A percentile compares a stretch with the other conserved stretches of the same genome.
Evolutionary conservation across 1,140 invertebrate species (phyloP).

Genomic region (Microplitis mediator): DNA sequence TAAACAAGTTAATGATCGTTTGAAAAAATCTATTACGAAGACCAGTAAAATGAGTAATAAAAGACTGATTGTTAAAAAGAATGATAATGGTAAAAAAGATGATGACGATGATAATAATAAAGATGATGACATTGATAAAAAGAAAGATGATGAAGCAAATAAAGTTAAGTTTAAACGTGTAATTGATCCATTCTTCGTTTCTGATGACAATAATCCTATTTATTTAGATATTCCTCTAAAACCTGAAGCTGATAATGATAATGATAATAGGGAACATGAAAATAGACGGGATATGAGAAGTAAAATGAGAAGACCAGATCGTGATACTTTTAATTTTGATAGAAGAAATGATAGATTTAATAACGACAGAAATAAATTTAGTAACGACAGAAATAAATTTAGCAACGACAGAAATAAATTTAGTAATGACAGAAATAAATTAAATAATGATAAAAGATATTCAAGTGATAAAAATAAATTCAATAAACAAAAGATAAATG

Average conservation of each 20-base stretch:
- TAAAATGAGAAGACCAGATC: conserved; percentile 16
- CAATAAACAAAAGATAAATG: background rate
- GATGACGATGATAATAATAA: background rate
- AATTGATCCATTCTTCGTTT: conserved; percentile 49
- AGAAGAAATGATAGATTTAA: no score
- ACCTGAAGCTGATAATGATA: conserved; percentile 24
- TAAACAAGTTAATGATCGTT: background rate
- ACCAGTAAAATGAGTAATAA: background rate
- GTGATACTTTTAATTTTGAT: background rate
- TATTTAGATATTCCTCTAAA: conserved; percentile 39
- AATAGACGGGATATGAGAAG: conserved; percentile 8
- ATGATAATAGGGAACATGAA: conserved; percentile 12
- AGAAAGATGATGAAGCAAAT: background rate
- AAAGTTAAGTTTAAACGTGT: conserved; percentile 33
- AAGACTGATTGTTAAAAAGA: background rate
- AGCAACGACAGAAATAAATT: conserved; percentile 9
- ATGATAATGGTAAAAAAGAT: conserved; percentile 13
- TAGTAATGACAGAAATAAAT: conserved; percentile 10
- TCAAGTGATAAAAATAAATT: conserved; percentile 25
- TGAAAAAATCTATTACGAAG: background rate
- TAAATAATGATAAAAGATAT: conserved; percentile 15
- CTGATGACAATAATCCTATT: conserved; percentile 34
- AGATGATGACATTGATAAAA: background rate
- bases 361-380: no score
- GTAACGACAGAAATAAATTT: no score